Conservation (phyloP, 2,888 invertebrate species). For the Neria commutata region DNA sequence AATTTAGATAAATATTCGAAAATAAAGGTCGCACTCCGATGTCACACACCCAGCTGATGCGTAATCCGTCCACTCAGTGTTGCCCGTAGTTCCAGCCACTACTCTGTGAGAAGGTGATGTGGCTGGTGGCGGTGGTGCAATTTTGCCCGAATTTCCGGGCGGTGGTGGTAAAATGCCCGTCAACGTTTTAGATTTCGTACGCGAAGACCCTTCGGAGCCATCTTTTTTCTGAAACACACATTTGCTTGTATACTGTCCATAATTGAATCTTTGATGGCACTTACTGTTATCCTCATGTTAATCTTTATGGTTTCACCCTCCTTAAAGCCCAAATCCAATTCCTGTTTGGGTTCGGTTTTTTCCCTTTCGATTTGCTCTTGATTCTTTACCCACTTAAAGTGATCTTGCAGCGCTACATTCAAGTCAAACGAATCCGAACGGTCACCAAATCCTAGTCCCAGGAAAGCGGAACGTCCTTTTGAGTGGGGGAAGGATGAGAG, state of each 20-base stretch:
- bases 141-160: conserved; percentile 71
- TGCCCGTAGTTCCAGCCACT: conserved; percentile 61
- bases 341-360: conserved; percentile 75
- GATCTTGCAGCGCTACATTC: conserved; percentile 97
- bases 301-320: conserved; percentile 99
- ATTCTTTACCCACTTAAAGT: conserved; percentile 93
- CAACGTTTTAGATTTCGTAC: conserved; percentile 69
- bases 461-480: conserved; percentile 87
- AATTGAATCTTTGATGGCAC: conserved; percentile 32
- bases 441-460: conserved; percentile 97
- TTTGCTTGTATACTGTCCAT: neutral
- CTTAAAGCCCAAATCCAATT: conserved; percentile 95
- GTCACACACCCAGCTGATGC: conserved; percentile 69
- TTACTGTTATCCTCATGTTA: conserved; percentile 94
- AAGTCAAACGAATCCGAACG: conserved; percentile 98
- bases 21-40: neutral
- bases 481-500: too few species aligned
- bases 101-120: conserved; percentile 78
- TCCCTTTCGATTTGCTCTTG: conserved; percentile 82
- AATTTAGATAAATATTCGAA: neutral
- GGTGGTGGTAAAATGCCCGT: conserved; percentile 82
- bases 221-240: conserved; percentile 77
- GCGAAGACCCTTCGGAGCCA: conserved; percentile 73
- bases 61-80: conserved; percentile 80
- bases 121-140: conserved; percentile 73